Evolutionary conservation across 2,888 invertebrate species (phyloP).

Genomic region (Mimachlamys varia): DNA sequence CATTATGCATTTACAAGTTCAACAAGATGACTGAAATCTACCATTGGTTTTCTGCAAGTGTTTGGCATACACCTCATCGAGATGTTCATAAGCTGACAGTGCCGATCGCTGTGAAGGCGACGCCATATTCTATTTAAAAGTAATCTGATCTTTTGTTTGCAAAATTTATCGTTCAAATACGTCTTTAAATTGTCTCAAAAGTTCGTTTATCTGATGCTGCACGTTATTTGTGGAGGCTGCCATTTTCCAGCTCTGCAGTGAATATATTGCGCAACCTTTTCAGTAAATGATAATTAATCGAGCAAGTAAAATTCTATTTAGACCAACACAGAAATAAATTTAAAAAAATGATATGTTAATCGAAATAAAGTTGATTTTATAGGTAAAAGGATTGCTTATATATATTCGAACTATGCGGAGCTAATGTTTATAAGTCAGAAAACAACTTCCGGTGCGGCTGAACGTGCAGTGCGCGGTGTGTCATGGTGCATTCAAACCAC

Average conservation of each 20-base stretch:
- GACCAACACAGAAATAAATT: neutral
- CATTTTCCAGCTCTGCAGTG: conserved; percentile 18
- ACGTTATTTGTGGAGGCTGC: neutral
- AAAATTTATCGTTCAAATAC: too few species aligned
- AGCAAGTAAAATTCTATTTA: neutral
- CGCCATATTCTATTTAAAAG: neutral
- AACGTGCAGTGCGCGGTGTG: neutral
- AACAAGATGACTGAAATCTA: neutral
- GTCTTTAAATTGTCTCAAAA: too few species aligned
- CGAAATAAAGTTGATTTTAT: neutral
- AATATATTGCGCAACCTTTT: neutral
- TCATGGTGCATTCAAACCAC: neutral
- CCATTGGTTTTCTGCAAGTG: neutral
- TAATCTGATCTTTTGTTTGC: neutral
- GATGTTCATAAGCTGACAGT: neutral
- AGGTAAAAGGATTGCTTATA: neutral
- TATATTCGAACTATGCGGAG: neutral
- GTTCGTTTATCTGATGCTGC: neutral
- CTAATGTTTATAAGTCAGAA: conserved; percentile 32
- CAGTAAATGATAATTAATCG: neutral
- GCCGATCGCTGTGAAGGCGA: neutral
- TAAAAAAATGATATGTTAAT: neutral
- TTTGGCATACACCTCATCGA: neutral
- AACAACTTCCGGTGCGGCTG: neutral
- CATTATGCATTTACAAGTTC: too few species aligned